Evolutionary conservation across 2,113 vertebrate species (phyloP).

Genomic region (Eurystomus gularis): DNA sequence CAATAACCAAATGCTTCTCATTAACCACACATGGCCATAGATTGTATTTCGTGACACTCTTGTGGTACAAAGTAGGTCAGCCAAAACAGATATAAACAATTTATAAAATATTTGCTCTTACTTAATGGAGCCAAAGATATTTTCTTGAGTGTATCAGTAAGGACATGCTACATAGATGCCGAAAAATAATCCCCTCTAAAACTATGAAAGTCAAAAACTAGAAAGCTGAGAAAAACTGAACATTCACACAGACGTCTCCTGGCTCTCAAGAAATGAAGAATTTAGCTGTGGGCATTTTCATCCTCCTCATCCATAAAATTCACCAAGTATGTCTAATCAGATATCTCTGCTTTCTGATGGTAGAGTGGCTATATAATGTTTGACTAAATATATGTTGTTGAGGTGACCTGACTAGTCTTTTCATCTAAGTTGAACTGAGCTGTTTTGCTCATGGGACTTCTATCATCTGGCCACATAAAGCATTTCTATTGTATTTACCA

Average conservation of each 20-base stretch:
- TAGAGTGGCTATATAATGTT: background rate
- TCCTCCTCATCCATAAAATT: background rate
- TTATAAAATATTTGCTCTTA: background rate
- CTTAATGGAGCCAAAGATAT: background rate
- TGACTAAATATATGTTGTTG: background rate
- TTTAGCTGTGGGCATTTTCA: background rate
- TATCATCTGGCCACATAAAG: background rate
- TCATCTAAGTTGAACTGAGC: background rate
- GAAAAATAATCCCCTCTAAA: background rate
- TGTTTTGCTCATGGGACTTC: background rate
- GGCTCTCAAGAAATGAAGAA: background rate
- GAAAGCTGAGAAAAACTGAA: background rate
- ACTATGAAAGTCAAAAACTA: background rate
- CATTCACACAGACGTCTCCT: background rate
- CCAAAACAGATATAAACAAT: background rate
- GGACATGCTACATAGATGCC: background rate
- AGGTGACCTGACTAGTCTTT: background rate
- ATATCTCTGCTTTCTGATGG: background rate
- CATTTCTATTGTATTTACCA: background rate
- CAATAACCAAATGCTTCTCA: background rate
- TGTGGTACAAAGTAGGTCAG: background rate
- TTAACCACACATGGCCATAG: background rate
- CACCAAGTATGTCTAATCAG: conserved; percentile 27
- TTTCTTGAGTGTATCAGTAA: background rate
- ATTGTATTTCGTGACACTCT: background rate